Percentiles rank a stretch among this genome's conserved stretches.
Evolutionary conservation across 1,140 invertebrate genomes (phyloP).

Genomic region (Gryon sp.): DNA sequence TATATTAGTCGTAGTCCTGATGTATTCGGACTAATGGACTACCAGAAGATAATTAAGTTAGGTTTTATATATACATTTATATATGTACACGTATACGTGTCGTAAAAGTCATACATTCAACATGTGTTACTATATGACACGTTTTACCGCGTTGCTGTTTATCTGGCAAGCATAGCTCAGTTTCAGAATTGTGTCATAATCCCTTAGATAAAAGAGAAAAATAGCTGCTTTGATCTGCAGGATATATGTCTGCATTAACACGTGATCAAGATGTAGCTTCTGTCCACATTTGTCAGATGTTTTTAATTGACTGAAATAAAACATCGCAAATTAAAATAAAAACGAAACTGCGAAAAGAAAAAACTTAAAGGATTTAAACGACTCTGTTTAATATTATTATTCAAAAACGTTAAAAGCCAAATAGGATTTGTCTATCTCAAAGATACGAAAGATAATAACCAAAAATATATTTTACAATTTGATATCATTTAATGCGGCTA

Average conservation of each 20-base stretch:
- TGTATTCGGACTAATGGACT: slow-evolving; percentile 68
- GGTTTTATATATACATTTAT: slow-evolving; percentile 61
- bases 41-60: slow-evolving; percentile 68
- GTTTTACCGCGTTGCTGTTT: slow-evolving; percentile 43
- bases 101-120: slow-evolving; percentile 54
- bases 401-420: no score
- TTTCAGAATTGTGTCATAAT: slow-evolving; percentile 49
- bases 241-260: slow-evolving; percentile 48
- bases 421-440: no score
- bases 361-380: no score
- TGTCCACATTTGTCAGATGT: slow-evolving; percentile 23
- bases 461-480: no score
- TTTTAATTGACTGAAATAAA: slow-evolving; percentile 18
- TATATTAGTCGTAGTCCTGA: slow-evolving; percentile 63
- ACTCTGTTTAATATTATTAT: no score
- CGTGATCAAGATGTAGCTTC: slow-evolving; percentile 27
- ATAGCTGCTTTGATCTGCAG: slow-evolving; percentile 19
- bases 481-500: no score
- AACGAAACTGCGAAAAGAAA: neutral
- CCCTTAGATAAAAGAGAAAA: slow-evolving; percentile 19
- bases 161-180: slow-evolving; percentile 48
- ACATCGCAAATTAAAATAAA: neutral
- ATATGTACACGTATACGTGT: slow-evolving; percentile 19
- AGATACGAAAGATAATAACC: no score
- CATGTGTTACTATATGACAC: slow-evolving; percentile 52